These are phyloP conservation scores for Sphyrna mokarran DNA, from an alignment of 2,113 vertebrate genomes.

Conservation along the genomic window DNA sequence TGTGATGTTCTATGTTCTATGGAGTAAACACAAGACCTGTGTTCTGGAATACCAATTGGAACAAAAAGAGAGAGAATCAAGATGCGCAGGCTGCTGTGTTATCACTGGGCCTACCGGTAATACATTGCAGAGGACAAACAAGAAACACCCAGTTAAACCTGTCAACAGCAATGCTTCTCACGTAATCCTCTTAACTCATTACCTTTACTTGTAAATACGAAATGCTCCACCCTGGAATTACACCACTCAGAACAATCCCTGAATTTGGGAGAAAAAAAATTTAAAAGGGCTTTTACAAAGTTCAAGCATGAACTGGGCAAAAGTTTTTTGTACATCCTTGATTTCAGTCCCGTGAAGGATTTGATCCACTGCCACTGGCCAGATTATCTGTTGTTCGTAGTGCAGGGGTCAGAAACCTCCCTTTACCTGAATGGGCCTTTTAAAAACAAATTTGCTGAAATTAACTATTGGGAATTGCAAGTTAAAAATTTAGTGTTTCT, in stretches of 20 bases:
- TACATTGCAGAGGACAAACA: background rate
- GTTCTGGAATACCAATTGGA: background rate
- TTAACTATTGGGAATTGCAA: background rate
- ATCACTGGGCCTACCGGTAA: background rate
- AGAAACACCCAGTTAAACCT: background rate
- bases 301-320: background rate
- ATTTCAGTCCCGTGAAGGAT: background rate
- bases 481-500: background rate
- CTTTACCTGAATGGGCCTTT: background rate
- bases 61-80: background rate
- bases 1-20: too few relatives aligned
- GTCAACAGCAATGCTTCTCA: background rate
- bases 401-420: too few relatives aligned
- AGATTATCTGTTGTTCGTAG: background rate
- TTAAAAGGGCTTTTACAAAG: background rate
- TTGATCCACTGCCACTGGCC: background rate
- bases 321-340: background rate
- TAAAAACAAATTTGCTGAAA: background rate
- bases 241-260: background rate
- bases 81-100: background rate
- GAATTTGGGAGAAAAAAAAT: background rate
- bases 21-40: background rate
- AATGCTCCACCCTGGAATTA: background rate
- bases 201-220: background rate
- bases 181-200: background rate